Conservation (phyloP, 1,140 invertebrate genomes). For the Stegodyphus dumicola region DNA sequence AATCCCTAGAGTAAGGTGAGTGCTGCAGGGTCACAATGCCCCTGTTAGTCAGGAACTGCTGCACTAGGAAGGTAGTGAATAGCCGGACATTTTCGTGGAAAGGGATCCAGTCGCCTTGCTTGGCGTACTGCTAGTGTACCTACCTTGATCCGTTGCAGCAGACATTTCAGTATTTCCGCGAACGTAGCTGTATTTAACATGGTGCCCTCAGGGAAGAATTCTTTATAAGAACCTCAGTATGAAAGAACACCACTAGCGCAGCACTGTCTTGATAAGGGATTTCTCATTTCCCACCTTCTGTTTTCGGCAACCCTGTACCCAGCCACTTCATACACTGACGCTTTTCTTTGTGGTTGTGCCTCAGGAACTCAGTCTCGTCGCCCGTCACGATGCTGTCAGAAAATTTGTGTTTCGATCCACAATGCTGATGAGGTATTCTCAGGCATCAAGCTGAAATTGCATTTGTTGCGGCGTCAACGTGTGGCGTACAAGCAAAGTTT, state of each 20-base stretch:
- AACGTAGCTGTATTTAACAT: conserved; percentile 60
- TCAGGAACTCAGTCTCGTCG: conserved; percentile 10
- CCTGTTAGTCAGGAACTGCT: neutral
- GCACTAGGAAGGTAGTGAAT: neutral
- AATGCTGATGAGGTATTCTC: neutral
- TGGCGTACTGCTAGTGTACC: conserved; percentile 28
- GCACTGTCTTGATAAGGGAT: conserved; percentile 8
- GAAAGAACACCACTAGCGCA: conserved; percentile 60
- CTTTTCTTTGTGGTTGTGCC: conserved; percentile 4
- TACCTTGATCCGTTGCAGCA: conserved; percentile 31
- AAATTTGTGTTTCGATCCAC: conserved; percentile 23
- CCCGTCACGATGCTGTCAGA: conserved; percentile 5
- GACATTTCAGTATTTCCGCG: conserved; percentile 46
- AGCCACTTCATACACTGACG: conserved; percentile 2
- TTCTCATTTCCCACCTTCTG: neutral
- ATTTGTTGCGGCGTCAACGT: no score
- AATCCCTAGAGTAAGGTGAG: no score
- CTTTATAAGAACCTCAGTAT: conserved; percentile 42
- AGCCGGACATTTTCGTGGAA: conserved; percentile 66
- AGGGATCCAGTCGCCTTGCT: conserved; percentile 55
- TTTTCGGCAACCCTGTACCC: neutral
- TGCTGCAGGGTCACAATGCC: neutral
- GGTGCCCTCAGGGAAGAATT: conserved; percentile 45
- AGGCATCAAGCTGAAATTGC: conserved; percentile 1
- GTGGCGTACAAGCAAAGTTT: conserved; percentile 13